phyloP scores from a whole-genome alignment of 2,888 invertebrate species.

The Acholoe squamosa region DNA sequence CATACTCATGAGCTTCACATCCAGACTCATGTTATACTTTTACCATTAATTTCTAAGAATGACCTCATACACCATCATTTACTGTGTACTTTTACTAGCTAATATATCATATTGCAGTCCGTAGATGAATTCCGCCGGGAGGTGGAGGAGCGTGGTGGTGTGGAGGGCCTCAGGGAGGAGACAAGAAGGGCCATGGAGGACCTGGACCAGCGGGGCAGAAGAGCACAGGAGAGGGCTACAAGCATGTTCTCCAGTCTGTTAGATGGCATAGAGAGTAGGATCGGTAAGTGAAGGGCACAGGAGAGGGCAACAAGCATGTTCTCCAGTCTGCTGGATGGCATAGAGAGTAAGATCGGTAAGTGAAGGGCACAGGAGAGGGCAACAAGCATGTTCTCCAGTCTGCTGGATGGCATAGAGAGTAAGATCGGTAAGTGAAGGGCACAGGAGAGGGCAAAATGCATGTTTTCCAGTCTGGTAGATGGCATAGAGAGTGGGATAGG shows the following conservation, averaged over 20 bases:
- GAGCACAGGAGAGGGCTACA: background rate
- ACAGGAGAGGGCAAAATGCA: background rate
- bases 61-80: too few species aligned
- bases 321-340: slow-evolving; percentile 5
- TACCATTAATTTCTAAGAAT: too few species aligned
- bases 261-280: slow-evolving; percentile 42
- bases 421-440: slow-evolving; percentile 30
- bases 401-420: slow-evolving; percentile 45
- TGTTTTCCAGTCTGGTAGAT: slow-evolving; percentile 31
- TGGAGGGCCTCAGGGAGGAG: slow-evolving; percentile 48
- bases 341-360: background rate
- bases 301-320: slow-evolving; percentile 9
- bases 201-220: background rate
- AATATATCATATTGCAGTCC: slow-evolving; percentile 17
- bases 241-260: slow-evolving; percentile 31
- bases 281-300: slow-evolving; percentile 2
- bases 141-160: slow-evolving; percentile 44
- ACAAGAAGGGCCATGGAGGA: background rate
- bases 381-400: slow-evolving; percentile 2
- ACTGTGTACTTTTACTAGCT: too few species aligned
- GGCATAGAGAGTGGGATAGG: slow-evolving; percentile 44
- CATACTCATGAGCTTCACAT: too few species aligned
- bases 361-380: background rate
- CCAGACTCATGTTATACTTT: too few species aligned
- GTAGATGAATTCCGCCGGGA: slow-evolving; percentile 30